Percentiles rank a stretch among this genome's conserved stretches.
Conservation (phyloP, 2,888 invertebrate genomes). For the Hydriomena furcata region DNA sequence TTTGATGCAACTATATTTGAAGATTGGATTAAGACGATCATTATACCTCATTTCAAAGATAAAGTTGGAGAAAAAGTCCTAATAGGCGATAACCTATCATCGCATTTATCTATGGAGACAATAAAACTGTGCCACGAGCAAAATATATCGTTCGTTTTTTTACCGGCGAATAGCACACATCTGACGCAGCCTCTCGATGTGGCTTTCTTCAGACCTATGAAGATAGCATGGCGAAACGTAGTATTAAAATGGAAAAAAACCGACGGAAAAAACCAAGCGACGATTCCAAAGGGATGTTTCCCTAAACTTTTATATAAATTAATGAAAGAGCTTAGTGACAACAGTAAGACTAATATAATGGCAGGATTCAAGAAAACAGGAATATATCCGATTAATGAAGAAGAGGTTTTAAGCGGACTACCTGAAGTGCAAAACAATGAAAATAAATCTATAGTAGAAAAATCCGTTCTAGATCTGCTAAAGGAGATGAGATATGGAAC, state of each 20-base stretch:
- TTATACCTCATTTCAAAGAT: constrained; percentile 14
- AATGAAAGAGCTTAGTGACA: constrained; percentile 7
- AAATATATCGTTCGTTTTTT: constrained; percentile 44
- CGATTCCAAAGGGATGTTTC: constrained; percentile 33
- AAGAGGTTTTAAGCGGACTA: no score
- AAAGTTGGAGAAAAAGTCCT: background rate
- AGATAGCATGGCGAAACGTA: constrained; percentile 40
- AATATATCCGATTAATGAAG: constrained; percentile 4
- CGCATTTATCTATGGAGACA: constrained; percentile 26
- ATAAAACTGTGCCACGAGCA: background rate
- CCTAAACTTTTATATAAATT: constrained; percentile 28
- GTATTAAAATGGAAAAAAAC: constrained; percentile 12
- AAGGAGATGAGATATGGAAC: no score
- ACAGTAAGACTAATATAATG: constrained; percentile 1
- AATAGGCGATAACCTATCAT: constrained; percentile 1
- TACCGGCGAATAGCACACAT: constrained; percentile 49
- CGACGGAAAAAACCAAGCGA: constrained; percentile 26
- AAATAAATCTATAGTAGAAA: no score
- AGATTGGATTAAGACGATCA: constrained; percentile 20
- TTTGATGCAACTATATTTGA: constrained; percentile 24
- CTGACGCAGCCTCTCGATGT: constrained; percentile 52
- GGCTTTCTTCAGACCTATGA: constrained; percentile 46
- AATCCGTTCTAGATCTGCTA: no score
- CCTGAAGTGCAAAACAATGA: no score
- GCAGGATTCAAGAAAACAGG: constrained; percentile 6